Base-by-base conservation (phyloP, 2,888 invertebrate genomes). In the Aphidius colemani region DNA sequence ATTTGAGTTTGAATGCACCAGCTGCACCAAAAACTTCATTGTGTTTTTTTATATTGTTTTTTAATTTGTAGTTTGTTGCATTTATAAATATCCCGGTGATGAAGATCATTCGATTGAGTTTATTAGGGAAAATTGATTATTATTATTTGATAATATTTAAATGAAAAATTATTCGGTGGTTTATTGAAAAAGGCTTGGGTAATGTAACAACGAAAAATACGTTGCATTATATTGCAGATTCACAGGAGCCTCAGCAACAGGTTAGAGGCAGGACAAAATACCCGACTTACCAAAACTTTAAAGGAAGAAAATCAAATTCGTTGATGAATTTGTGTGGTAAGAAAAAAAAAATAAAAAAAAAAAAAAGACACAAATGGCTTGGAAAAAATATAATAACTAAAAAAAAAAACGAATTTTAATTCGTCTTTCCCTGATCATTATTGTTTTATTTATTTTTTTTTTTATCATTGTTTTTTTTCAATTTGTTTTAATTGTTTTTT, bases 301-400 rank as follows among this genome's bases (percentile, higher is more conserved):
- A 92, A 88, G 87, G 87, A 79, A 91, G 94, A 90, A 94, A 94
- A 88, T 94, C 94, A 86, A 94, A 92, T 90, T 94, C 94, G 85
- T 90, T 94, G 88, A 93, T 94, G 93, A 94, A 94, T 89, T 88
- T 94, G 89, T 93, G 93, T 89, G 94, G 94, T 94, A 94, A 94
- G 94, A 88, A 84, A 84, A 81, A 80, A 78, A 76, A 50, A n/a
- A 50, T 50, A 50, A 13, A 56, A 56, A 53, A 46, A 57, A 57
- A 46, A 45, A 53, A 11, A 11, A 67, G n/a, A 45, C 56, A 30
- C 46, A 57, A 57, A n/a, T 80, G 80, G 78, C 77, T 78, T 78
- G 75, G 75, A 70, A 69, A 74, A 75, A 76, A 64, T 13, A 45
- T 51, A 56, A 30, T 41, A 53, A 59, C 59, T 61, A 53, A 63